Conservation (phyloP, 2,888 invertebrate genomes). For the Acanthosepion lycidas region DNA sequence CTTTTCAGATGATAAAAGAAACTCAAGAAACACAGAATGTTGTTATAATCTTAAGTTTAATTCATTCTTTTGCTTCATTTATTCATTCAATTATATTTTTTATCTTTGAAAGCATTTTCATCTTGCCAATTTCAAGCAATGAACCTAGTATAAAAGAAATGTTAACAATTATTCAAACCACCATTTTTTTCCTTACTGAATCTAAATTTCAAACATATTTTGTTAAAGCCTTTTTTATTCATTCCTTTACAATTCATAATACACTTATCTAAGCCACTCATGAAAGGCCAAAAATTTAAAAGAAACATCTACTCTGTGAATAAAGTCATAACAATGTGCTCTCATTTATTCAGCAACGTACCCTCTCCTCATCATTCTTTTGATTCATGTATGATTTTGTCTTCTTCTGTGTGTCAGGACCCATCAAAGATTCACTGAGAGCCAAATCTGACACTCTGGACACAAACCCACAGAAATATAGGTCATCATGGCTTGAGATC, state of each 20-base stretch:
- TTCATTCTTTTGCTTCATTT: neutral
- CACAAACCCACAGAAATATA: neutral
- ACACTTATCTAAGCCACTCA: neutral
- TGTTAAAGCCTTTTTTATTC: neutral
- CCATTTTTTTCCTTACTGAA: neutral
- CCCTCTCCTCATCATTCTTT: neutral
- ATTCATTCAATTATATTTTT: neutral
- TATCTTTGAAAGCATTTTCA: neutral
- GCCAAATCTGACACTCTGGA: neutral
- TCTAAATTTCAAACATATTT: neutral
- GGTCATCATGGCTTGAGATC: neutral
- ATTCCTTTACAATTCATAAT: neutral
- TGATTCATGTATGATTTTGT: neutral
- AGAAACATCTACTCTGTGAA: neutral
- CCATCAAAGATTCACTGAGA: neutral
- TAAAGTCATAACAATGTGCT: slow-evolving; percentile 4
- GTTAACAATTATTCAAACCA: neutral
- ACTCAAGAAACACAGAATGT: neutral
- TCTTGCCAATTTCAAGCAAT: neutral
- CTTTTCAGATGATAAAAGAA: neutral
- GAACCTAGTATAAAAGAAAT: neutral
- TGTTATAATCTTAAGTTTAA: neutral
- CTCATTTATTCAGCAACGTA: neutral
- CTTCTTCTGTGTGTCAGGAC: too few relatives aligned
- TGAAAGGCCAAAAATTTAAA: neutral